Conservation (phyloP, 2,113 vertebrate genomes). For the Caranx melampygus region DNA sequence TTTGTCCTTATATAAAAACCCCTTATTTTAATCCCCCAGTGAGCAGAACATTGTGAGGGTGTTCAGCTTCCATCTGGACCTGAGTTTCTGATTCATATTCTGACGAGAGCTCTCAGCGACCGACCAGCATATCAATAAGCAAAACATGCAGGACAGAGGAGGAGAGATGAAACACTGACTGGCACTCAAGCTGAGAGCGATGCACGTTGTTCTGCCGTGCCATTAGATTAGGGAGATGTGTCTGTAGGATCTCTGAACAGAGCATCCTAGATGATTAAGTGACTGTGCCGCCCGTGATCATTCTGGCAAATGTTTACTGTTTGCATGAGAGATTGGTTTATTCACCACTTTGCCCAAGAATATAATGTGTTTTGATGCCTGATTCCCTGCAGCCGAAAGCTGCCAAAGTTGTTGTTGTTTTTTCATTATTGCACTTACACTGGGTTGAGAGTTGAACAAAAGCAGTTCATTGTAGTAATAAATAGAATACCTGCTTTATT, state of each 20-base stretch:
- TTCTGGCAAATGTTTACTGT: background rate
- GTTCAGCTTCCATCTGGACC: slow-evolving; percentile 46
- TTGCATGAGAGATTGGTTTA: background rate
- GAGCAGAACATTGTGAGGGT: slow-evolving; percentile 32
- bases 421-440: slow-evolving; percentile 14
- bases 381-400: slow-evolving; percentile 1
- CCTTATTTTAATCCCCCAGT: background rate
- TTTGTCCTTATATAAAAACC: slow-evolving; percentile 4
- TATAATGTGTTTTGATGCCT: background rate
- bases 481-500: slow-evolving; percentile 36
- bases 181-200: slow-evolving; percentile 42
- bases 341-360: background rate
- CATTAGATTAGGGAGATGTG: slow-evolving; percentile 3
- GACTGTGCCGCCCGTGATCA: background rate
- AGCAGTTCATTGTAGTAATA: slow-evolving; percentile 17
- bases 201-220: slow-evolving; percentile 23
- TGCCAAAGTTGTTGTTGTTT: background rate
- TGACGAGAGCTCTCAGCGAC: slow-evolving; percentile 28
- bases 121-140: slow-evolving; percentile 59
- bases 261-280: background rate
- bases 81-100: slow-evolving; percentile 63
- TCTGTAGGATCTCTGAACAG: background rate
- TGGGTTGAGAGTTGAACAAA: slow-evolving; percentile 27
- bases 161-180: slow-evolving; percentile 19
- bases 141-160: slow-evolving; percentile 19